A percentile compares a stretch with the other conserved stretches of the same genome.
phyloP scores from a whole-genome alignment of 2,888 invertebrate genomes.

The Chesias legatella region DNA sequence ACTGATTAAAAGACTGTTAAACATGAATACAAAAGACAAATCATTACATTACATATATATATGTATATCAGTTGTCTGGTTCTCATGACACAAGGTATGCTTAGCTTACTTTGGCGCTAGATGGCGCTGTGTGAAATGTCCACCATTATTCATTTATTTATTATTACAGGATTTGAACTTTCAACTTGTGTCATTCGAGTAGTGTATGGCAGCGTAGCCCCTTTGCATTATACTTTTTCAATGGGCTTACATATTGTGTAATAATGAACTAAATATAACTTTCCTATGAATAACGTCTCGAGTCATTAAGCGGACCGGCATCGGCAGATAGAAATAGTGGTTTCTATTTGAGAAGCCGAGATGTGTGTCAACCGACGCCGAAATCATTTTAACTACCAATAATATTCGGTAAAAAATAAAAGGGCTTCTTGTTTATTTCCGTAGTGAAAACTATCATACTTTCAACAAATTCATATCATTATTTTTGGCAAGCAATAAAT shows the following conservation, averaged over 20 bases:
- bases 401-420: constrained; percentile 44
- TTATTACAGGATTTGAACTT: too few relatives aligned
- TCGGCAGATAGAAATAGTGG: constrained; percentile 62
- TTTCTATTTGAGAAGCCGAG: constrained; percentile 58
- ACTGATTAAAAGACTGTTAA: too few relatives aligned
- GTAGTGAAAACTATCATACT: constrained; percentile 5
- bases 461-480: constrained; percentile 10
- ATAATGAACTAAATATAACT: constrained; percentile 47
- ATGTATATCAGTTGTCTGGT: too few relatives aligned
- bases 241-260: constrained; percentile 42
- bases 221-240: constrained; percentile 16
- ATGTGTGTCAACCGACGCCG: constrained; percentile 69
- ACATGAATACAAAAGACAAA: too few relatives aligned
- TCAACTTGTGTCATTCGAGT: too few relatives aligned
- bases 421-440: constrained; percentile 29
- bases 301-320: constrained; percentile 63
- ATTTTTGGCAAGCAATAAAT: constrained; percentile 5
- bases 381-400: constrained; percentile 55
- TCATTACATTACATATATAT: too few relatives aligned
- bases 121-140: too few relatives aligned
- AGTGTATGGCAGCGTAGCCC: too few relatives aligned
- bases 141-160: too few relatives aligned
- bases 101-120: too few relatives aligned
- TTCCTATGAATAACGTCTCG: constrained; percentile 55
- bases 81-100: too few relatives aligned